Conservation (phyloP, 2,797 vertebrate genomes). For the Lagorchestes hirsutus region DNA sequence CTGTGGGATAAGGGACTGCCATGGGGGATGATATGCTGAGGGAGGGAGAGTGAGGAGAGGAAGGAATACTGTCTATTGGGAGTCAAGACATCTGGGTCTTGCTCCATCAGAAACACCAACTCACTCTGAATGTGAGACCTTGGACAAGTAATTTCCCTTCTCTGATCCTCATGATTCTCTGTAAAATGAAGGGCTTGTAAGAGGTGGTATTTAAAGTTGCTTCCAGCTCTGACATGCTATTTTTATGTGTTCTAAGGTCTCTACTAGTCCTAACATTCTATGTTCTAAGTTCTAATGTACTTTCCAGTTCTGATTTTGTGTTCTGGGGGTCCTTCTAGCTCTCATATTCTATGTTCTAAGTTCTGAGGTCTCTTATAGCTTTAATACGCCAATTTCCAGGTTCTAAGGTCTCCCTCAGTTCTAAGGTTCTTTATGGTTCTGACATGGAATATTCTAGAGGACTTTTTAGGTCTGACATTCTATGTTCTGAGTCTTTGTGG, state of each 20-base stretch:
- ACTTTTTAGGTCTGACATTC: background rate
- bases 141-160: background rate
- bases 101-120: background rate
- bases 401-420: background rate
- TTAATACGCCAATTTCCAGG: background rate
- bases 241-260: background rate
- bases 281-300: background rate
- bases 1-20: background rate
- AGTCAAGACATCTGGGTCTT: background rate
- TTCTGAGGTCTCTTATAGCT: background rate
- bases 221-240: background rate
- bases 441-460: background rate
- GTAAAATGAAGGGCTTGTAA: background rate
- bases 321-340: background rate
- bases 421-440: background rate
- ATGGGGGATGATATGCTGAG: conserved; percentile 58
- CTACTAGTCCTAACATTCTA: background rate
- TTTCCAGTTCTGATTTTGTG: background rate
- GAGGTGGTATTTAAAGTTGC: background rate
- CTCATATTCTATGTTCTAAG: background rate
- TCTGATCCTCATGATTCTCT: background rate
- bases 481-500: background rate
- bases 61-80: background rate
- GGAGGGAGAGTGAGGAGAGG: too few species aligned
- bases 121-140: background rate